A percentile compares a stretch with the other conserved stretches of the same genome.
Evolutionary conservation across 2,888 invertebrate genomes (phyloP).

Genomic region (Diarsia rubi): DNA sequence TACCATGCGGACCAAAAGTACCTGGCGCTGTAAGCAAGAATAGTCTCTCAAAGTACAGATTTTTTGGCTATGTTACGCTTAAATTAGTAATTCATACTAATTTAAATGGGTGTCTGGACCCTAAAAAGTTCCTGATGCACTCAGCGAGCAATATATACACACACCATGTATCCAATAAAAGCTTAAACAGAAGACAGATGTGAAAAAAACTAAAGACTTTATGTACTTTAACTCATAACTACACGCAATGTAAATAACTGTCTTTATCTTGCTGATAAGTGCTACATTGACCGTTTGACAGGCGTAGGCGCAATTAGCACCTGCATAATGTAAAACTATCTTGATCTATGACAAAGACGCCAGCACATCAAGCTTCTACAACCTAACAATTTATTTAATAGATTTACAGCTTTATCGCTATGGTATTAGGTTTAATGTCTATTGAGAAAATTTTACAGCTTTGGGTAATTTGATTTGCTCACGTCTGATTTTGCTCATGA

Average conservation of each 20-base stretch:
- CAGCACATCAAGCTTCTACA: too few relatives aligned
- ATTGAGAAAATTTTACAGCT: too few relatives aligned
- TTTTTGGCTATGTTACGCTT: too few relatives aligned
- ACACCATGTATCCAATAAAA: background rate
- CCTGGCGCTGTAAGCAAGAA: too few relatives aligned
- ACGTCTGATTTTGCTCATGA: too few relatives aligned
- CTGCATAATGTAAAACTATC: background rate
- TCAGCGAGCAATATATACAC: background rate
- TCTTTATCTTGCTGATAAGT: background rate
- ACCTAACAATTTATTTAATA: too few relatives aligned
- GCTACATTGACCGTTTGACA: background rate
- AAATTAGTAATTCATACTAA: too few relatives aligned
- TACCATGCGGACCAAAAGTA: too few relatives aligned
- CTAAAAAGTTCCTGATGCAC: background rate
- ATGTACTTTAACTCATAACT: background rate
- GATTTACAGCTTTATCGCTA: too few relatives aligned
- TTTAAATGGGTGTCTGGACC: background rate
- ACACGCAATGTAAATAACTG: conserved; percentile 1
- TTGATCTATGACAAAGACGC: background rate
- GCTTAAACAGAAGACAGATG: background rate
- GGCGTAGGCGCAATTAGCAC: background rate
- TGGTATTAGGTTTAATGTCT: too few relatives aligned
- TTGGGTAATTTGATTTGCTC: too few relatives aligned
- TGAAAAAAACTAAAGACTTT: background rate
- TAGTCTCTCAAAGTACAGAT: too few relatives aligned